A percentile compares a stretch with the other conserved stretches of the same genome.
phyloP scores from a whole-genome alignment of 2,113 vertebrate species.

The Brevimyrus niger region DNA sequence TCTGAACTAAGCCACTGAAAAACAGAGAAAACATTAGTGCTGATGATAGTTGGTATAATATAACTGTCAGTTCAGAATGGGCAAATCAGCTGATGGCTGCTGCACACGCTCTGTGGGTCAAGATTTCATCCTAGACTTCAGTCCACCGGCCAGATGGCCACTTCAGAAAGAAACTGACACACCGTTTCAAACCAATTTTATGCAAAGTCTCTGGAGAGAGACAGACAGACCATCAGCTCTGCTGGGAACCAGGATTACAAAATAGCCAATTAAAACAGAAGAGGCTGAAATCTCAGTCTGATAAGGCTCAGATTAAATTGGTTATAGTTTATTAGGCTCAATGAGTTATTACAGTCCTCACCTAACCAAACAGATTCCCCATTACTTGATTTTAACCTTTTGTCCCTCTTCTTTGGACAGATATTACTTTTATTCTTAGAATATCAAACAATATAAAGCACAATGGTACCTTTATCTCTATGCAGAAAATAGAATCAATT shows the following conservation, averaged over 20 bases:
- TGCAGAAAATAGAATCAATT: conserved; percentile 9
- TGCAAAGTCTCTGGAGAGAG: conserved; percentile 77
- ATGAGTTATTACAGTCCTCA: conserved; percentile 72
- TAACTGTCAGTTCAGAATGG: conserved; percentile 19
- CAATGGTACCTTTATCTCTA: conserved; percentile 60
- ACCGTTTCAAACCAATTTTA: conserved; percentile 95
- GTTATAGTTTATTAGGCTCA: conserved; percentile 79
- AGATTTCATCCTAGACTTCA: conserved; percentile 70
- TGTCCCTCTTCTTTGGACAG: conserved; percentile 61
- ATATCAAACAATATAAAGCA: conserved; percentile 13
- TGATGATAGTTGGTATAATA: conserved; percentile 18
- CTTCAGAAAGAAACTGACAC: conserved; percentile 83
- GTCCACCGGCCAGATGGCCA: conserved; percentile 88
- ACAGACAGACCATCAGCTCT: conserved; percentile 80
- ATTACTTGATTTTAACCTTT: conserved; percentile 61
- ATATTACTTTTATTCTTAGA: conserved; percentile 44
- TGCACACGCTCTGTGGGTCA: conserved; percentile 63
- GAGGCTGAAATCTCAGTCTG: conserved; percentile 88
- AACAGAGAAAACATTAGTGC: conserved; percentile 3
- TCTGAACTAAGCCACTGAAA: not conserved
- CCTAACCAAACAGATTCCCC: conserved; percentile 71
- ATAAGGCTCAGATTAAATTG: conserved; percentile 77
- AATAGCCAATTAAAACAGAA: conserved; percentile 98
- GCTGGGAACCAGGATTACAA: conserved; percentile 98
- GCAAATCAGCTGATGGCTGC: conserved; percentile 52